A percentile compares a stretch with the other conserved stretches of the same genome.
Evolutionary conservation across 2,797 vertebrate species (phyloP).

Genomic region (Anas bahamensis): DNA sequence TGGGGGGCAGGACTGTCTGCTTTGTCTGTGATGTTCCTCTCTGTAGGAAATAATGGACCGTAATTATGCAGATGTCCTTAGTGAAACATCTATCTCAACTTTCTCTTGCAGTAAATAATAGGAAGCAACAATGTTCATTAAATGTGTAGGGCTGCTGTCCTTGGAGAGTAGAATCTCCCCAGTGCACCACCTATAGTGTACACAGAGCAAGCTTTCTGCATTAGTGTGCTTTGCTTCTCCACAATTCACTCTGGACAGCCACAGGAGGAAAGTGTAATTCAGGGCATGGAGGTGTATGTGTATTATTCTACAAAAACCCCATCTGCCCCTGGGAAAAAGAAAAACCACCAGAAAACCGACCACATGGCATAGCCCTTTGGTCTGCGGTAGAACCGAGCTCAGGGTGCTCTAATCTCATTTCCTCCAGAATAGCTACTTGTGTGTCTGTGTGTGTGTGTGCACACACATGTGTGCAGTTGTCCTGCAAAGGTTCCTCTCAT

Average conservation of each 20-base stretch:
- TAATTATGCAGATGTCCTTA: conserved; percentile 67
- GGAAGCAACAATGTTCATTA: conserved; percentile 52
- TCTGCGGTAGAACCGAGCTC: neutral
- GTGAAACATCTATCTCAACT: conserved; percentile 49
- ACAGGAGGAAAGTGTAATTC: conserved; percentile 46
- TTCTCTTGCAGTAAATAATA: conserved; percentile 56
- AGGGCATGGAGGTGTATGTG: neutral
- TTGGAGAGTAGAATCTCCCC: conserved; percentile 7
- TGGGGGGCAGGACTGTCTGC: neutral
- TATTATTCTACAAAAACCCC: neutral
- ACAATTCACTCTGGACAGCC: neutral
- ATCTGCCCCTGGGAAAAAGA: neutral
- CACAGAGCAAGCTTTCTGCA: neutral
- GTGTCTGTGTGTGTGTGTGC: neutral
- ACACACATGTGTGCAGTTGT: neutral
- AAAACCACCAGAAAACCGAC: neutral
- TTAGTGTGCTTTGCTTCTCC: neutral
- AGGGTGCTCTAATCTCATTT: neutral
- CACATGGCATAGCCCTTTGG: neutral
- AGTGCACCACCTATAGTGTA: neutral
- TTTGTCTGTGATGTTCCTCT: conserved; percentile 48
- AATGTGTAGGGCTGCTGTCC: conserved; percentile 28
- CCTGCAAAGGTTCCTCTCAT: neutral
- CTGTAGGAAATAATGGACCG: conserved; percentile 61
- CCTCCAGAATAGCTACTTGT: neutral